Percentiles rank a stretch among this genome's conserved stretches.
Conservation (phyloP, 2,797 vertebrate genomes). For the Hyperoplus lanceolatus region DNA sequence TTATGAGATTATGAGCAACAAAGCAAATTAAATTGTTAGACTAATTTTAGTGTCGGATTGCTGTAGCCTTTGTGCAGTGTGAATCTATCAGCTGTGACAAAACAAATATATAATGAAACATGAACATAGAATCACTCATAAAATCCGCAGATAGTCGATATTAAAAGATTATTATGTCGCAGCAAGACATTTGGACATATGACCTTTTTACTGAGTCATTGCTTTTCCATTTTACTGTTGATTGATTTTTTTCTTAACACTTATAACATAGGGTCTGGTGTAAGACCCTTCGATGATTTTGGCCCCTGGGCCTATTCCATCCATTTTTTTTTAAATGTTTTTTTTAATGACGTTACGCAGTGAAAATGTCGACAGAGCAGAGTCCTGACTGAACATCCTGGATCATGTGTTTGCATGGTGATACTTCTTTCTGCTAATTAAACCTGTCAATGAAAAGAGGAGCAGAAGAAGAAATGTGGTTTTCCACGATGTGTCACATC, state of each 20-base stretch:
- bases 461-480: not conserved
- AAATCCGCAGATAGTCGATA: not conserved
- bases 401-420: not conserved
- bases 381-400: not conserved
- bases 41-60: constrained; percentile 22
- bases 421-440: not conserved
- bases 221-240: not conserved
- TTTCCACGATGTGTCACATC: not conserved
- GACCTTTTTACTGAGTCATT: not conserved
- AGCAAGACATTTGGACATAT: not conserved
- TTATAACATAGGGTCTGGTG: not conserved
- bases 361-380: not conserved
- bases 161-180: not conserved
- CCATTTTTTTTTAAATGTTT: not conserved
- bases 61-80: constrained; percentile 3
- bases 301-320: not conserved
- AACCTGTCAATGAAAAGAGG: not conserved
- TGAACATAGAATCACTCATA: not conserved
- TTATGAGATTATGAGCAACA: constrained; percentile 17
- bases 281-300: not conserved
- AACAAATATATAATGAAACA: not conserved
- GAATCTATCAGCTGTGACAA: not conserved
- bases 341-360: not conserved
- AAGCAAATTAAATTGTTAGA: constrained; percentile 27
- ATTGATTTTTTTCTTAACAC: not conserved